These are phyloP conservation scores for Papilio protenor DNA, from an alignment of 2,888 invertebrate genomes.

Conservation along the genomic window DNA sequence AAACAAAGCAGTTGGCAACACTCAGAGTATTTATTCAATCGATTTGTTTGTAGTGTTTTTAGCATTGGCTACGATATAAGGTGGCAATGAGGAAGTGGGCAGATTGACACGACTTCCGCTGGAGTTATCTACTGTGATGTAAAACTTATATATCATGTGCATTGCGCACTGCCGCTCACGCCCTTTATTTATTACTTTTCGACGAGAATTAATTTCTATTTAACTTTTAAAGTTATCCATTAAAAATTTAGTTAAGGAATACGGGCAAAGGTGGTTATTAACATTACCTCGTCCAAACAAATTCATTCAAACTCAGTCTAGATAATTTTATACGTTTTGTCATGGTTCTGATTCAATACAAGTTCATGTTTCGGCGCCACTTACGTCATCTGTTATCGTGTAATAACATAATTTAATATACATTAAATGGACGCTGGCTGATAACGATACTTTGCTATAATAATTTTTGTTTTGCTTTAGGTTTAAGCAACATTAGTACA, in stretches of 20 bases:
- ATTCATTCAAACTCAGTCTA: neutral
- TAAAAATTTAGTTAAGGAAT: no score
- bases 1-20: conserved; percentile 14
- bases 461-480: neutral
- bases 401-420: conserved; percentile 33
- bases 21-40: conserved; percentile 11
- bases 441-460: neutral
- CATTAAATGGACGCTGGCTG: neutral
- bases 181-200: conserved; percentile 29
- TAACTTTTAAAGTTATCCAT: neutral
- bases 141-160: conserved; percentile 51
- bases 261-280: no score
- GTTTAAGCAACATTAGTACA: neutral
- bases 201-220: conserved; percentile 35
- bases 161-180: conserved; percentile 17
- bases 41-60: conserved; percentile 36
- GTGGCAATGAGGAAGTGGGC: conserved; percentile 61
- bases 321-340: conserved; percentile 10
- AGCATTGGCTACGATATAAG: conserved; percentile 52
- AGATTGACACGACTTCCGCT: conserved; percentile 55
- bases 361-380: conserved; percentile 46
- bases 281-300: neutral
- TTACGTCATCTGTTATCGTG: conserved; percentile 39
- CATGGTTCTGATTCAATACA: conserved; percentile 33
- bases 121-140: conserved; percentile 57